phyloP scores from a whole-genome alignment of 2,888 invertebrate genomes.

The Drosophila mimica region DNA sequence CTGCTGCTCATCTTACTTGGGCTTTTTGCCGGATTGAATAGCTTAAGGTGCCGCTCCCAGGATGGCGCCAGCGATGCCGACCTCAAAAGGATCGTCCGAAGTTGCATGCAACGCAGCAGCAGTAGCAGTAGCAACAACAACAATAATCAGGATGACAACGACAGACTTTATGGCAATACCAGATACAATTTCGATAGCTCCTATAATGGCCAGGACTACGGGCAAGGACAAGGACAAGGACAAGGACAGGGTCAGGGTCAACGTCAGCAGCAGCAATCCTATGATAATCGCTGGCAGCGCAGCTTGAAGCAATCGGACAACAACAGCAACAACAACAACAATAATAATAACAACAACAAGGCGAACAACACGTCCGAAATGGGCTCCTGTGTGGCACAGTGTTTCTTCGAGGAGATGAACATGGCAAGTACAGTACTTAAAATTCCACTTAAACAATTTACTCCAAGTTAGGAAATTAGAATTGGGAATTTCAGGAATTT shows the following conservation, averaged over 20 bases:
- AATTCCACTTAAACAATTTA: background rate
- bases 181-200: conserved; percentile 42
- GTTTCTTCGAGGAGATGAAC: conserved; percentile 89
- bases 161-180: conserved; percentile 31
- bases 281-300: conserved; percentile 61
- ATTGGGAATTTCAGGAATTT: too few species aligned
- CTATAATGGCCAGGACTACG: conserved; percentile 55
- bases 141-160: conserved; percentile 36
- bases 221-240: conserved; percentile 64
- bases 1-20: conserved; percentile 37
- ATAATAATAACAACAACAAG: conserved; percentile 40
- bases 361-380: conserved; percentile 63
- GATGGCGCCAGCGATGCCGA: conserved; percentile 87
- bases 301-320: conserved; percentile 49
- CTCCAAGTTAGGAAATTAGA: background rate
- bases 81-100: conserved; percentile 87
- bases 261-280: conserved; percentile 45
- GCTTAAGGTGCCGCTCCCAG: conserved; percentile 87
- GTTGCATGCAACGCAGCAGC: conserved; percentile 85
- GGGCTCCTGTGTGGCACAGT: conserved; percentile 87
- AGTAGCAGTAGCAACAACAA: conserved; percentile 44
- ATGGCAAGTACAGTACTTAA: conserved; percentile 86
- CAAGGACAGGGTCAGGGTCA: conserved; percentile 40
- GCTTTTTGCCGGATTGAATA: conserved; percentile 23
- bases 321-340: conserved; percentile 43